Percentiles rank a stretch among this genome's conserved stretches.
Evolutionary conservation across 2,113 vertebrate genomes (phyloP).

Genomic region (Elaphurus davidianus): DNA sequence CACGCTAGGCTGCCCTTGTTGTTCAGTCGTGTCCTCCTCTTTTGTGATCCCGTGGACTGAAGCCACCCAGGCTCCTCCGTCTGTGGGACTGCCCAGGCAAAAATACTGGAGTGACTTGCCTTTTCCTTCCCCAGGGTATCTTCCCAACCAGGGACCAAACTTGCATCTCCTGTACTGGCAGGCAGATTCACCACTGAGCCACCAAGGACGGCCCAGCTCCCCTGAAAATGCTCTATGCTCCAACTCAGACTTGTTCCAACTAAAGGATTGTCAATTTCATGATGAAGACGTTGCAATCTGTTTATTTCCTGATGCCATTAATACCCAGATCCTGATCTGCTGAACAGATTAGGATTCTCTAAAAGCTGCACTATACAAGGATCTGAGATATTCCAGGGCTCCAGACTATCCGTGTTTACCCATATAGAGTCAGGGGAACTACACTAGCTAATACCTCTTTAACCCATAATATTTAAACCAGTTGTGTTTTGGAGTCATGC

Average conservation of each 20-base stretch:
- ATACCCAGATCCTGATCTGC: neutral
- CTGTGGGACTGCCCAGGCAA: neutral
- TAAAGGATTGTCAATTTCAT: neutral
- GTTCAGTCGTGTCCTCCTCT: neutral
- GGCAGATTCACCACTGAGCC: neutral
- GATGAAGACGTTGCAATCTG: neutral
- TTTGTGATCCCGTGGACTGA: neutral
- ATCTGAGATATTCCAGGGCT: neutral
- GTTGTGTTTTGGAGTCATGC: neutral
- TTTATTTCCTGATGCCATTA: neutral
- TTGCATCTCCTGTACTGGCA: neutral
- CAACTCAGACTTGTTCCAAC: neutral
- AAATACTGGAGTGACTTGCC: neutral
- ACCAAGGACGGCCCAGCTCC: neutral
- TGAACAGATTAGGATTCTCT: neutral
- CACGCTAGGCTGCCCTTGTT: neutral
- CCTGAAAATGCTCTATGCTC: neutral
- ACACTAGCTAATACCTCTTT: neutral
- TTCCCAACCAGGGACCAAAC: neutral
- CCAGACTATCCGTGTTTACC: neutral
- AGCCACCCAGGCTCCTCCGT: neutral
- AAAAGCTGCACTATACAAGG: neutral
- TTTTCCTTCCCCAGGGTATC: neutral
- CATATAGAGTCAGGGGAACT: neutral
- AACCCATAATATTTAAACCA: neutral